Conservation (phyloP, 2,113 vertebrate species). For the Thamnaconus septentrionalis region DNA sequence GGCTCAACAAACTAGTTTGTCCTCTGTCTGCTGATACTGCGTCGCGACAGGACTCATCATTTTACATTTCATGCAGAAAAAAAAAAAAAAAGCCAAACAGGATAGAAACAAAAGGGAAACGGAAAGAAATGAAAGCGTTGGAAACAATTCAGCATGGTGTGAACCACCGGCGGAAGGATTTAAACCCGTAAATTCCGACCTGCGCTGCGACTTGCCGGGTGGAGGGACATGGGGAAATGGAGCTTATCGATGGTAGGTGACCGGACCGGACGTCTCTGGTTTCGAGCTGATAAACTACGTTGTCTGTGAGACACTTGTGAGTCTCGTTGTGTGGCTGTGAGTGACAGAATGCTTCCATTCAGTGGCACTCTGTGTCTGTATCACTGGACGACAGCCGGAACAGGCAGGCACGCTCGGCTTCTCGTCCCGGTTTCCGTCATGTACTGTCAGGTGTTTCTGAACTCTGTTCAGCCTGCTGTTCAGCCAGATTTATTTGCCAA, state of each 20-base stretch:
- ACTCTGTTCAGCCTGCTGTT: not conserved
- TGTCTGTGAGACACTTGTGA: not conserved
- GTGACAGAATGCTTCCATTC: slow-evolving; percentile 3
- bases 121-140: slow-evolving; percentile 2
- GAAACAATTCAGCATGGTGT: not conserved
- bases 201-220: not conserved
- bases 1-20: not conserved
- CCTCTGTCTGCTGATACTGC: no score
- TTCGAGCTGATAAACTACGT: not conserved
- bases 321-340: not conserved
- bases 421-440: slow-evolving; percentile 22
- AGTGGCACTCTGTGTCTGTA: not conserved
- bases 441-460: slow-evolving; percentile 9
- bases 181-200: not conserved
- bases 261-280: not conserved
- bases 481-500: no score
- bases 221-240: slow-evolving; percentile 69
- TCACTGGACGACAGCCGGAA: not conserved
- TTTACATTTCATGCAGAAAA: no score
- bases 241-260: slow-evolving; percentile 73
- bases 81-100: no score
- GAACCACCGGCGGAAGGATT: not conserved
- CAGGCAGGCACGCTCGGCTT: not conserved
- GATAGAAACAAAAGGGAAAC: not conserved
- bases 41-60: no score